Evolutionary conservation across 2,888 invertebrate species (phyloP), one percentile per base, ranked within the genome.

Genomic region (Slavum lentiscoides): DNA sequence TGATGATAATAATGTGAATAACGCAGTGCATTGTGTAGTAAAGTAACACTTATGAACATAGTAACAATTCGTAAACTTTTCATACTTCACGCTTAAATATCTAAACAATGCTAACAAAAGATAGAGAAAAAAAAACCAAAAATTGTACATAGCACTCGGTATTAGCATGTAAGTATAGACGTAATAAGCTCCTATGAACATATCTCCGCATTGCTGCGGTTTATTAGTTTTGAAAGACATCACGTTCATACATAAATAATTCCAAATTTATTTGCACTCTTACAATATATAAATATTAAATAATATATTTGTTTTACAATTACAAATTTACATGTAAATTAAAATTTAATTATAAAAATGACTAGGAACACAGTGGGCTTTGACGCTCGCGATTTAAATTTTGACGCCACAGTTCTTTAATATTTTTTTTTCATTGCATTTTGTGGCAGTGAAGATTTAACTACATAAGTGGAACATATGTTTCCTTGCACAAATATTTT

Each of bases 361-460:
- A 80, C 80, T 80, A 80, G 80, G 80, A 80, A 80, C 80, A 80
- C 80, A 80, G 70, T 80, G 80, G 80, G 80, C 70, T 80, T 80
- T 70, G 62, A 80, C 70, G 70, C 70, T 8, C 80, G 80, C 70
- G 43, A 64, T 72, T 80, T 64, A n/a, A 62, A 49, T 68, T 53
- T 61, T 69, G 11, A 77, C 61, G 69, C 77, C 77, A 69, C 76
- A 77, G 61, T 76, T 77, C 62, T 77, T 61, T 62, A 61, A 30
- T 30, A 30, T 30, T 61, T 43, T 69, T 43, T 69, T 43, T 61
- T 61, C 69, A 80, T 72, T 70, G 43, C 43, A 72, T 77, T 53
- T 67, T 77, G 64, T 64, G 80, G 80, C 80, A 80, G 80, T 80
- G 80, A 72, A 39, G 17, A 58, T 62, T 77, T 77, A 69, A 61